Percentiles rank a stretch among this genome's conserved stretches.
These are phyloP conservation scores for Xyrichtys novacula DNA, from an alignment of 2,797 vertebrate species.

Conservation along the genomic window DNA sequence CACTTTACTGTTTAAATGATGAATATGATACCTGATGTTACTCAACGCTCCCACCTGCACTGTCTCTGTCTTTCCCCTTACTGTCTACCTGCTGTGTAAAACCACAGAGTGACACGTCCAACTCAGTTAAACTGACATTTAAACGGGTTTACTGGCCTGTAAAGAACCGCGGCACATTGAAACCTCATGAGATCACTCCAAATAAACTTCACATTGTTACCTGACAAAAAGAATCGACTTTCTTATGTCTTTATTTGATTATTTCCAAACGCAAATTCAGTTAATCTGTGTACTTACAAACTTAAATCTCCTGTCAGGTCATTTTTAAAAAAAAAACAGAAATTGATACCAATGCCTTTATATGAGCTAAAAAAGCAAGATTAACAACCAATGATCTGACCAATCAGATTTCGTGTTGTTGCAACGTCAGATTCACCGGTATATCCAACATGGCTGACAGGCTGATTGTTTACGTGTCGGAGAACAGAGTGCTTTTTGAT, in stretches of 20 bases:
- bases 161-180: constrained; percentile 37
- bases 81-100: constrained; percentile 20
- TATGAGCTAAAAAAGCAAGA: too few species aligned
- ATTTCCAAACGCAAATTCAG: too few species aligned
- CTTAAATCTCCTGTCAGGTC: too few species aligned
- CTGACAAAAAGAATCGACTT: background rate
- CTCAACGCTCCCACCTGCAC: background rate
- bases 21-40: background rate
- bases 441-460: too few species aligned
- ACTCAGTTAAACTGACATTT: constrained; percentile 35
- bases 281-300: too few species aligned
- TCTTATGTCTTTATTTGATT: background rate
- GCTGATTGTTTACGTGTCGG: too few species aligned
- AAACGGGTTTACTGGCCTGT: constrained; percentile 53
- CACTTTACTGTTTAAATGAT: background rate
- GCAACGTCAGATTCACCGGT: too few species aligned
- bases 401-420: too few species aligned
- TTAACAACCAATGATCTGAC: too few species aligned
- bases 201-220: constrained; percentile 20
- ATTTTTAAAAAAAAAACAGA: too few species aligned
- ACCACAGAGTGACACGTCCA: constrained; percentile 5
- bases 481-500: too few species aligned
- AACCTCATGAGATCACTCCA: constrained; percentile 15
- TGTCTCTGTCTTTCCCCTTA: constrained; percentile 28
- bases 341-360: too few species aligned